Base-by-base conservation (phyloP, 2,888 invertebrate genomes). In the Himalopsyche kuldschensis region DNA sequence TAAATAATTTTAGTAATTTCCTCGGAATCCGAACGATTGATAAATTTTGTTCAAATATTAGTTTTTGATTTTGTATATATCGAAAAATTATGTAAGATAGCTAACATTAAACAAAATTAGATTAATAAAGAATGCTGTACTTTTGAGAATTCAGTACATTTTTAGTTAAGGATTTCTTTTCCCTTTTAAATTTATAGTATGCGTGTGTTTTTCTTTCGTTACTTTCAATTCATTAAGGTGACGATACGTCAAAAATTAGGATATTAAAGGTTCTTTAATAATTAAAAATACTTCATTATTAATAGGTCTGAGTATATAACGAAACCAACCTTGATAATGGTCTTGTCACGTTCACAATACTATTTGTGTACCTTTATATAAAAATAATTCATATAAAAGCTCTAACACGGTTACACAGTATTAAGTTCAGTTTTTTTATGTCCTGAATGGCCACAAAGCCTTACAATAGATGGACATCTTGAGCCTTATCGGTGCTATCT, bases 381-480 rank as follows among this genome's bases (percentile, higher is more conserved):
- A 69, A 1, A 55, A 55, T 69, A 69, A 69, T 69, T 69, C 69
- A 27, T 69, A 69, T 69, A 69, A 69, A 69, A 30, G 69, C 69
- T 69, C 27, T 69, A 69, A 69, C 69, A 69, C 69, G 69, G 69
- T 69, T 69, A 69, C 69, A 69, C 30, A 27, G 69, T 69, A 69
- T 69, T 69, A 69, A 69, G 69, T 69, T 69, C 69, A 69, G 8
- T 27, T 69, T 69, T n/a, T 27, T 69, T 27, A 69, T 27, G 27
- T 69, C 69, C 69, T 27, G 69, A 69, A 69, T 27, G 27, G 69
- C 69, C 69, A 27, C 69, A 69, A 27, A 69, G 69, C 27, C 27
- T 69, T 27, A 69, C 69, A 69, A 69, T 63, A 78, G 82, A 77
- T 82, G 82, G 78, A 82, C 82, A 82, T 82, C 82, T 82, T 35